These are phyloP conservation scores for Mus caroli DNA, from an alignment of 2,797 vertebrate genomes.

Conservation along the genomic window DNA sequence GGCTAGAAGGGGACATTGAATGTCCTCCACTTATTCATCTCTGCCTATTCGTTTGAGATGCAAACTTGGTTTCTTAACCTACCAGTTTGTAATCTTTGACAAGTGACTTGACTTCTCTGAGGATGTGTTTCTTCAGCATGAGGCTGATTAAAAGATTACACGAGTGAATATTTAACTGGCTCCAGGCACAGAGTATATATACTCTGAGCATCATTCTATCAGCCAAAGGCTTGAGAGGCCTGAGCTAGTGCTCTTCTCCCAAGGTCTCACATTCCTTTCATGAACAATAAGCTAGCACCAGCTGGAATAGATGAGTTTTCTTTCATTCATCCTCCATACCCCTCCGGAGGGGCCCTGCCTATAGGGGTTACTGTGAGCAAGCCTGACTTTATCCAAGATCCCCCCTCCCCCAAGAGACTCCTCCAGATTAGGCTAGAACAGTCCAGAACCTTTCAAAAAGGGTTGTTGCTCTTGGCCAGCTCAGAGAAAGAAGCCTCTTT, in stretches of 20 bases:
- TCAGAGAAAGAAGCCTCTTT: not conserved
- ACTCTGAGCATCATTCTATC: constrained; percentile 8
- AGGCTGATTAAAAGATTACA: constrained; percentile 33
- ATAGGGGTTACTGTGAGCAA: constrained; percentile 26
- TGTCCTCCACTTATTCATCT: not conserved
- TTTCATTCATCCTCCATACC: constrained; percentile 57
- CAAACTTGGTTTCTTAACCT: constrained; percentile 29
- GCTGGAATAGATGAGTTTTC: constrained; percentile 53
- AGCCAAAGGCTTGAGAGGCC: constrained; percentile 36
- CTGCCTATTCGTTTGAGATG: not conserved
- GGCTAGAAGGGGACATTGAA: not conserved
- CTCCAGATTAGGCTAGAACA: constrained; percentile 10
- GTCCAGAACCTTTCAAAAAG: not conserved
- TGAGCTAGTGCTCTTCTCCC: constrained; percentile 25
- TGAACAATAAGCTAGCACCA: constrained; percentile 55
- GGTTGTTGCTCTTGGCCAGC: not conserved
- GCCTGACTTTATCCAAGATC: constrained; percentile 32
- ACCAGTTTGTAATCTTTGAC: constrained; percentile 7
- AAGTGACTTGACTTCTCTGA: constrained; percentile 61
- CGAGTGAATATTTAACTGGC: constrained; percentile 11
- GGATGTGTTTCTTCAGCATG: constrained; percentile 40
- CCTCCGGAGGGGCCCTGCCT: constrained; percentile 2
- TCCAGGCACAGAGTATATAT: not conserved
- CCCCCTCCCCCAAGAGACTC: not conserved
- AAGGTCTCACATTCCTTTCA: constrained; percentile 2